A percentile compares a stretch with the other conserved stretches of the same genome.
phyloP scores from a whole-genome alignment of 2,888 invertebrate genomes.

The Leucophenga maculata region DNA sequence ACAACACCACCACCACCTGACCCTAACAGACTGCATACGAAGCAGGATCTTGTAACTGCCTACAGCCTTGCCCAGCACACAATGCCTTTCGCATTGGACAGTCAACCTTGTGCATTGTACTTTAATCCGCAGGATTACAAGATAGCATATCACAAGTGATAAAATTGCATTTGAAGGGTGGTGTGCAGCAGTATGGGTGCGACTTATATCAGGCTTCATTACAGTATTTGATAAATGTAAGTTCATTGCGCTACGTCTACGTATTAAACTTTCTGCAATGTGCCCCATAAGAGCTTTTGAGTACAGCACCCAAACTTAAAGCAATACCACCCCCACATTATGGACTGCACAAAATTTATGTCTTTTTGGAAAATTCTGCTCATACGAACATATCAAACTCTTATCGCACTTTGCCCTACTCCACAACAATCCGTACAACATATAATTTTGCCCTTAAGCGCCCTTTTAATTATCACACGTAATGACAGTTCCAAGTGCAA shows the following conservation, averaged over 20 bases:
- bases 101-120: slow-evolving; percentile 10
- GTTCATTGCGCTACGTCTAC: slow-evolving; percentile 44
- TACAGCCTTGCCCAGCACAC: background rate
- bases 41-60: background rate
- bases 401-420: slow-evolving; percentile 15
- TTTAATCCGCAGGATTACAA: slow-evolving; percentile 59
- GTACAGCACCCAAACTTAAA: too few relatives aligned
- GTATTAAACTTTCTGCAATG: background rate
- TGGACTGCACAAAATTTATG: slow-evolving; percentile 63
- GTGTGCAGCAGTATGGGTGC: too few relatives aligned
- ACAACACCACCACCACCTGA: slow-evolving; percentile 29
- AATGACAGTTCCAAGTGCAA: slow-evolving; percentile 64
- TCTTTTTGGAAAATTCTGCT: slow-evolving; percentile 37
- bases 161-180: slow-evolving; percentile 1
- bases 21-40: slow-evolving; percentile 24
- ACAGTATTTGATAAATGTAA: slow-evolving; percentile 57
- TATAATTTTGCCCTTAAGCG: slow-evolving; percentile 26
- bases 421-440: background rate
- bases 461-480: slow-evolving; percentile 66
- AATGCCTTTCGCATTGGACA: background rate
- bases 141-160: background rate
- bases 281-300: background rate
- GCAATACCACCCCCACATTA: background rate
- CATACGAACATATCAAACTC: background rate
- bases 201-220: background rate